These are phyloP conservation scores for Sylvia borin DNA, from an alignment of 2,797 vertebrate genomes.

Conservation along the genomic window DNA sequence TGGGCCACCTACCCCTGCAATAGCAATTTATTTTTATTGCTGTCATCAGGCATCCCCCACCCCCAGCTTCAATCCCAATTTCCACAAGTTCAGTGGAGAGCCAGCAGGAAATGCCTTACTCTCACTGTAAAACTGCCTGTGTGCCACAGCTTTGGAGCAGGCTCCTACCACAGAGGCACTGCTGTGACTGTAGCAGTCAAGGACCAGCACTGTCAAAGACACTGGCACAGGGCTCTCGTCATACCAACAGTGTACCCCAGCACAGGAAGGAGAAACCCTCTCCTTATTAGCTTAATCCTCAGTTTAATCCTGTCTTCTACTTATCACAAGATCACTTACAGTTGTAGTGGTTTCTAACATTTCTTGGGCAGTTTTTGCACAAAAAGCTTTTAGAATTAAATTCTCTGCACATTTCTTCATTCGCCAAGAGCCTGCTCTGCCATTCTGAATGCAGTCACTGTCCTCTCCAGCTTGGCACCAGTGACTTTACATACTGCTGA, in stretches of 20 bases:
- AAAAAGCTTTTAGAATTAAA: not conserved
- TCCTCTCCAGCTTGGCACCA: not conserved
- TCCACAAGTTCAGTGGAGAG: not conserved
- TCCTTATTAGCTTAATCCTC: not conserved
- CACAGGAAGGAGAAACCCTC: not conserved
- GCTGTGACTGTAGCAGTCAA: not conserved
- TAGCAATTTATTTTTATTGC: constrained; percentile 29
- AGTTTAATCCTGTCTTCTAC: not conserved
- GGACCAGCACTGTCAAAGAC: not conserved
- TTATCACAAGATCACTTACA: not conserved
- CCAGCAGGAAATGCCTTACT: constrained; percentile 18
- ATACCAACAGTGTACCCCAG: not conserved
- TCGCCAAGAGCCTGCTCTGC: not conserved
- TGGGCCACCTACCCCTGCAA: not conserved
- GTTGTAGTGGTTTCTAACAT: not conserved
- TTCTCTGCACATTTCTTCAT: not conserved
- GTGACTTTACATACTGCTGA: not conserved
- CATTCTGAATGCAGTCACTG: fast-evolving
- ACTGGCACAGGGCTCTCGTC: not conserved
- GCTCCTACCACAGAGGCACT: not conserved
- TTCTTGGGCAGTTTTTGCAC: not conserved
- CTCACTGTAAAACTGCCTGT: not conserved
- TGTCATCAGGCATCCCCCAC: not conserved
- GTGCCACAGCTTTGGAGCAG: not conserved
- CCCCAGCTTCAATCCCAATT: not conserved